phyloP scores from a whole-genome alignment of 1,140 invertebrate genomes.

The Drosophila nebulosa region DNA sequence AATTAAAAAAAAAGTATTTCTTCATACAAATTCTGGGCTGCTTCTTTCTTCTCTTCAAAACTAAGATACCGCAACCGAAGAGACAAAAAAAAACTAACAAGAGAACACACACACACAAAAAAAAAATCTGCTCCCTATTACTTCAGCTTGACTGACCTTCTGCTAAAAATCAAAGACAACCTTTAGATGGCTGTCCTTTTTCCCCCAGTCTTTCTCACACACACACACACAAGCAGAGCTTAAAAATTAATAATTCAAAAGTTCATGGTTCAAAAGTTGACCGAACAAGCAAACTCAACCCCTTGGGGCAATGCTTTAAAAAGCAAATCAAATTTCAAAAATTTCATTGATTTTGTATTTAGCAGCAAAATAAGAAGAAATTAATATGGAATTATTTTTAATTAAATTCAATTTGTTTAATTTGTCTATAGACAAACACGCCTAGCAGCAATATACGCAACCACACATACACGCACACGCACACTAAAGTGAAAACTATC shows the following conservation, averaged over 20 bases:
- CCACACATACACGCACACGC: slow-evolving; percentile 1
- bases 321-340: slow-evolving; percentile 42
- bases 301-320: slow-evolving; percentile 24
- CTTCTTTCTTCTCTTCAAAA: too few species aligned
- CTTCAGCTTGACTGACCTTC: slow-evolving; percentile 65
- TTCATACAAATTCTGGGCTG: too few species aligned
- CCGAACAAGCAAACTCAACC: slow-evolving; percentile 18
- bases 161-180: slow-evolving; percentile 62
- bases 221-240: slow-evolving; percentile 32
- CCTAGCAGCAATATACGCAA: too few species aligned
- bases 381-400: slow-evolving; percentile 7
- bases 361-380: neutral
- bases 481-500: neutral
- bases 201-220: slow-evolving; percentile 13
- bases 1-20: too few species aligned
- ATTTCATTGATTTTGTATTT: slow-evolving; percentile 39
- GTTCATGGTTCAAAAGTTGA: slow-evolving; percentile 53
- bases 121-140: slow-evolving; percentile 45
- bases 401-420: slow-evolving; percentile 59
- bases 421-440: slow-evolving; percentile 7
- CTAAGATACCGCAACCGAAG: neutral
- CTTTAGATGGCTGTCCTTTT: slow-evolving; percentile 29
- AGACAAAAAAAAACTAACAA: neutral
- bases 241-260: slow-evolving; percentile 79
- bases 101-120: neutral